Evolutionary conservation across 1,140 invertebrate genomes (phyloP), one percentile per base, ranked within the genome.

Genomic region (Leguminivora glycinivorella): DNA sequence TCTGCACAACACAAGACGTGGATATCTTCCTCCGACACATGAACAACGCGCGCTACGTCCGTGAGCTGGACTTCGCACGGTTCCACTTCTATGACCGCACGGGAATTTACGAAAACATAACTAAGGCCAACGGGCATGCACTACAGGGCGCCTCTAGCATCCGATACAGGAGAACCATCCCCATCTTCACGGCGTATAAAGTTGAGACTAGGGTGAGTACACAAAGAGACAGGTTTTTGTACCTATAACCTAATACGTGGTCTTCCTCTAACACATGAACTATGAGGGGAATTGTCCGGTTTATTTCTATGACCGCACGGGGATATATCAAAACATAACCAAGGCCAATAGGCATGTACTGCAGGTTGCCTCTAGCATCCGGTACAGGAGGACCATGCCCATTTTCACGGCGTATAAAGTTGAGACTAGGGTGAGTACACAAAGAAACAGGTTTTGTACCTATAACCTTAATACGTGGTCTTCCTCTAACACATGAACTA

Each of bases 21-120:
- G 96, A 97, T 80, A 93, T 96, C 56, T 94, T 96, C 67, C 87
- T 96, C 0, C 92, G 92, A 2, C 96, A 97, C 83, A 97, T 97
- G 96, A 98, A 97, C 83, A 97, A 97, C 83, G 95, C 96, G 0
- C 93, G 96, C 7, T 98, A 96, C 72, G 83, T 97, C 1, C 92
- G 96, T 6, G 96, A 97, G 82, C 87, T 97, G 68, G 96, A 97
- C 83, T 97, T 97, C 88, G 96, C 95, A 2, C 92, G 96, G 25
- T 96, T 97, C 79, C 94, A 96, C 75, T 96, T 95, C 84, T 96
- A 96, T 72, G 94, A 95, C 40, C 84, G 94, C 72, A 94, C 93
- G 6, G 95, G 95, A 14, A 92, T 96, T 2, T 96, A 95, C 70
- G 83, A 81, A 0, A 93, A 93, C 58, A 93, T 96, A 14, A 88